Base-by-base conservation (phyloP, 2,888 invertebrate genomes). In the Eristalis intricaria region DNA sequence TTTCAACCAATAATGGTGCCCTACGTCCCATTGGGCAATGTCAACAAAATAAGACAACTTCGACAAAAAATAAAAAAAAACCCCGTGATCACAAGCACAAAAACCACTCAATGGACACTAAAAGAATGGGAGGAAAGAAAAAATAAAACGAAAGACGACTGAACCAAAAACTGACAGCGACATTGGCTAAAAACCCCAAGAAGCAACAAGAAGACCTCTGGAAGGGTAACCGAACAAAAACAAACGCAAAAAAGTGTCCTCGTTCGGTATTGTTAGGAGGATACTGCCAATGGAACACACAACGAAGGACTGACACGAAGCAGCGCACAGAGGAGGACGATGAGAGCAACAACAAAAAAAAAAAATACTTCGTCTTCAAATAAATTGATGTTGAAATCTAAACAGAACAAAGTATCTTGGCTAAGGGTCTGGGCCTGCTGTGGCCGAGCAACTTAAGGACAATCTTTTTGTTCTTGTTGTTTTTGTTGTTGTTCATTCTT, bases 351-450 rank as follows among this genome's bases (percentile, higher is more conserved):
- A n/a, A n/a, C n/a, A n/a, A n/a, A n/a, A n/a, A n/a, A 10, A 60
- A 58, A 69, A 63, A 50, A 75, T 63, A 68, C 71, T 10, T 61
- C 70, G 78, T 75, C 75, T 83, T 86, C 76, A 84, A 87, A 87
- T 84, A 87, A 87, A 87, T 87, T 87, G 84, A 87, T 84, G 87
- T 87, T 76, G 87, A 87, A 87, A 84, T 84, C 87, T 87, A 87
- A 87, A 87, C 87, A 87, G 87, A 84, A 87, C 87, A 87, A 87
- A 87, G 87, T 87, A 87, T 76, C 79, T 87, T 76, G 84, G 84
- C 40, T 19, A 63, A 82, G 61, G 13, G 38, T 65, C 76, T 26
- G 26, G 26, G 26, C 26, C 26, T 26, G 26, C 43, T 22, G 73
- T n/a, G 56, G 61, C 58, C 26, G 73, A 29, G 61, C n/a, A 56